phyloP scores from a whole-genome alignment of 2,113 vertebrate genomes.

The Pelecanus crispus region DNA sequence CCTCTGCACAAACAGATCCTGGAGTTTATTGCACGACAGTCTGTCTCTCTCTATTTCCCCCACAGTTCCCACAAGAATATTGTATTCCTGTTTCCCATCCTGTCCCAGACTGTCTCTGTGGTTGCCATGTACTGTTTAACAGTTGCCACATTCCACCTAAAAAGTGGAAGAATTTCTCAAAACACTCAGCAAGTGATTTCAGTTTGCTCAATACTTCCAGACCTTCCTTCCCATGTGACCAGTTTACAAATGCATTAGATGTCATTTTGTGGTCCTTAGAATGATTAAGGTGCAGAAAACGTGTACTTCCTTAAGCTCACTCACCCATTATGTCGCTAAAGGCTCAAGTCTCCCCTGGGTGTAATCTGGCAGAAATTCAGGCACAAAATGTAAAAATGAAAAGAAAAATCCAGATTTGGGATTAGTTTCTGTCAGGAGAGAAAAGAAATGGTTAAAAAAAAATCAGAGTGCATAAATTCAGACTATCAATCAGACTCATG shows the following conservation, averaged over 20 bases:
- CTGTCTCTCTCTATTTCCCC: background rate
- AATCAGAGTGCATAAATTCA: background rate
- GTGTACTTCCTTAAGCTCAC: background rate
- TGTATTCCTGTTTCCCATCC: constrained; percentile 11
- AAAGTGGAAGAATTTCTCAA: constrained; percentile 21
- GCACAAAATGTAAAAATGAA: background rate
- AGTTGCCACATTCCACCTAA: constrained; percentile 36
- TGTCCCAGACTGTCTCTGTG: constrained; percentile 8
- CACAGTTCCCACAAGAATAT: constrained; percentile 24
- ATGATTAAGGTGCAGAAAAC: background rate
- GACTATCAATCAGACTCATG: background rate
- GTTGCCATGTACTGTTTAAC: background rate
- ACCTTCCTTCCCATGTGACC: background rate
- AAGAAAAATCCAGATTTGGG: background rate
- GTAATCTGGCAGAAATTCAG: background rate
- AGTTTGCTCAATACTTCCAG: background rate
- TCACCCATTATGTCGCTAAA: background rate
- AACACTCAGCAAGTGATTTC: background rate
- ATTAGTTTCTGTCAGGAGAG: background rate
- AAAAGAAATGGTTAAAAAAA: background rate
- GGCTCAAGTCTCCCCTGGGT: background rate
- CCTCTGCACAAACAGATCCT: background rate
- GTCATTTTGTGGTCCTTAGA: background rate
- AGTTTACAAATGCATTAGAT: background rate
- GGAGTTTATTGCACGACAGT: background rate